Conservation (phyloP, 2,113 vertebrate genomes). For the Onychorhynchus coronatus region DNA sequence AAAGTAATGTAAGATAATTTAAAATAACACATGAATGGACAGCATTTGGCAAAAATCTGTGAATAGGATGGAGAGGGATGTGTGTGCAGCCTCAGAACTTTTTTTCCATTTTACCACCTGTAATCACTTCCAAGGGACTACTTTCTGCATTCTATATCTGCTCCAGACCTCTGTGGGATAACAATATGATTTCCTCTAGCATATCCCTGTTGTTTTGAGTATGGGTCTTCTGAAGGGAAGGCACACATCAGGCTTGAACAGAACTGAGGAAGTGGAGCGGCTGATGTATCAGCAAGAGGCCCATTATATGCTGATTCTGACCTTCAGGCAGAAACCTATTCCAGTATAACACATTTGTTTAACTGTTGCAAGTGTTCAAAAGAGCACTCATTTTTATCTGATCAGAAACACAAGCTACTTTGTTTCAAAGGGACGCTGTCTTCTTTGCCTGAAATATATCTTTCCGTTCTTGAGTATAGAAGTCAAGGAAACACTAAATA, state of each 20-base stretch:
- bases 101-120: not conserved
- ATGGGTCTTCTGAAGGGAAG: not conserved
- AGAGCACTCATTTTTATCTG: not conserved
- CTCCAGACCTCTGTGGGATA: not conserved
- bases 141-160: not conserved
- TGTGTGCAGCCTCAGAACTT: not conserved
- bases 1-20: not conserved
- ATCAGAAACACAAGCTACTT: not conserved
- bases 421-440: not conserved
- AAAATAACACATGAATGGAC: not conserved
- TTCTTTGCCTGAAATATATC: not conserved
- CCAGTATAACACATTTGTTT: not conserved
- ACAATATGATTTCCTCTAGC: not conserved
- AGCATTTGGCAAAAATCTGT: not conserved
- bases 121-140: not conserved
- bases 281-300: not conserved
- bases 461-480: not conserved
- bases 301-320: not conserved
- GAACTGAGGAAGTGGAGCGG: not conserved
- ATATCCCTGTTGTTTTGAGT: not conserved
- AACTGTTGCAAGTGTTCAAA: not conserved
- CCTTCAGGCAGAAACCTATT: not conserved
- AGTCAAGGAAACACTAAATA: constrained; percentile 12
- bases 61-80: not conserved
- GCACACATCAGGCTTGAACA: not conserved